These are phyloP conservation scores for Drosophila birchii DNA, from an alignment of 2,888 invertebrate species.

Conservation along the genomic window DNA sequence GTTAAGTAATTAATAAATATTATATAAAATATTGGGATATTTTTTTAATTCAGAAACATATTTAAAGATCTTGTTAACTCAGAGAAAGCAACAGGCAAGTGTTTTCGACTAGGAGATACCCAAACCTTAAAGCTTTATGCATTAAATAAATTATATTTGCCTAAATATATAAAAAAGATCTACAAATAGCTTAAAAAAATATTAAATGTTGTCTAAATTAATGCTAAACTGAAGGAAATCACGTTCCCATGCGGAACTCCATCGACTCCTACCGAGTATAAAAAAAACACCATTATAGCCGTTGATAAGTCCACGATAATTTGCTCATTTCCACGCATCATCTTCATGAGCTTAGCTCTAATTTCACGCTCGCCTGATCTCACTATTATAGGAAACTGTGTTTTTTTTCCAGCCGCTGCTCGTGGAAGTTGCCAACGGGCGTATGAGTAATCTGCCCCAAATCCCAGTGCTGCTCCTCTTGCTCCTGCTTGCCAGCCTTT, in stretches of 20 bases:
- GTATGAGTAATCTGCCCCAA: constrained; percentile 69
- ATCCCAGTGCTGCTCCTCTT: constrained; percentile 40
- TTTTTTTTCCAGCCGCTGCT: constrained; percentile 26
- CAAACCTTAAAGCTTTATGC: too few species aligned
- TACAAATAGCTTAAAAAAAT: neutral
- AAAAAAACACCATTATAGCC: neutral
- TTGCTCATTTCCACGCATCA: constrained; percentile 9
- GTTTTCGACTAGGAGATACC: too few species aligned
- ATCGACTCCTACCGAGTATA: neutral
- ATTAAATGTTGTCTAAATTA: too few species aligned
- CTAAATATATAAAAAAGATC: too few species aligned
- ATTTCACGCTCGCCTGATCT: constrained; percentile 67
- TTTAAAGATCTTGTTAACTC: too few species aligned
- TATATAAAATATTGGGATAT: too few species aligned
- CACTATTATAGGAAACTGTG: constrained; percentile 21
- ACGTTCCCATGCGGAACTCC: neutral
- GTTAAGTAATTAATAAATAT: too few species aligned
- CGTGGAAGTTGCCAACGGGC: constrained; percentile 47
- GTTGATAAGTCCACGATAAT: constrained; percentile 5
- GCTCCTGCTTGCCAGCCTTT: neutral
- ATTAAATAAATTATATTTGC: too few species aligned
- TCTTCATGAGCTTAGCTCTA: constrained; percentile 41
- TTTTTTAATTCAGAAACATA: too few species aligned
- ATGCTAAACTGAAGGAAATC: neutral
- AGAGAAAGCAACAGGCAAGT: too few species aligned